Evolutionary conservation across 2,888 invertebrate species (phyloP).

Genomic region (Clanis bilineata): DNA sequence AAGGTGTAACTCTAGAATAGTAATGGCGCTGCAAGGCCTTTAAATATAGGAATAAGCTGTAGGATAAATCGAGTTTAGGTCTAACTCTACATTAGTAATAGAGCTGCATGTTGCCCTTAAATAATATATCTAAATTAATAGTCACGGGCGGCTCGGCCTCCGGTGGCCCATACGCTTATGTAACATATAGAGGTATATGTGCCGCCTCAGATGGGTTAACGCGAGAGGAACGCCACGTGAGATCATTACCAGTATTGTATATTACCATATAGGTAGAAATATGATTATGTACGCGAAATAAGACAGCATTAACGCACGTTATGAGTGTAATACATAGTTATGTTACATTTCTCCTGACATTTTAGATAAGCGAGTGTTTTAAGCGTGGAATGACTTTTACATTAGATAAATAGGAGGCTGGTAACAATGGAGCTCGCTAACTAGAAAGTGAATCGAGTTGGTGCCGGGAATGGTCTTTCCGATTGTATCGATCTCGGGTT

Average conservation of each 20-base stretch:
- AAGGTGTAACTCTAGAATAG: no score
- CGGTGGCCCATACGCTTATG: no score
- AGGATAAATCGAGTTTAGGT: no score
- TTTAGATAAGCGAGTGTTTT: slow-evolving; percentile 21
- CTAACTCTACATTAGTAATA: no score
- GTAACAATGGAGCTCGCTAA: slow-evolving; percentile 69
- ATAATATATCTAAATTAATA: no score
- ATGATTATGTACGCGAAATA: neutral
- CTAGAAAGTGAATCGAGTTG: slow-evolving; percentile 73
- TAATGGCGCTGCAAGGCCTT: no score
- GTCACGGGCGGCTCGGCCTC: no score
- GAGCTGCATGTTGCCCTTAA: no score
- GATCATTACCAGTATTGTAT: neutral
- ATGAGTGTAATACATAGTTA: neutral
- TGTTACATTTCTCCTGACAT: neutral
- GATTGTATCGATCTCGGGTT: slow-evolving; percentile 69
- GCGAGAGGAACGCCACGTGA: neutral
- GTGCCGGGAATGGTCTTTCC: slow-evolving; percentile 64
- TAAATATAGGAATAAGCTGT: no score
- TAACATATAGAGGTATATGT: no score
- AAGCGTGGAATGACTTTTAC: slow-evolving; percentile 57
- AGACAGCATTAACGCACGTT: neutral
- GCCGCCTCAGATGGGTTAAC: no score
- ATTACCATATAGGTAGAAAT: neutral
- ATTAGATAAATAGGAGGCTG: slow-evolving; percentile 67